Base-by-base conservation (phyloP, 2,797 vertebrate species). In the Mareca penelope region DNA sequence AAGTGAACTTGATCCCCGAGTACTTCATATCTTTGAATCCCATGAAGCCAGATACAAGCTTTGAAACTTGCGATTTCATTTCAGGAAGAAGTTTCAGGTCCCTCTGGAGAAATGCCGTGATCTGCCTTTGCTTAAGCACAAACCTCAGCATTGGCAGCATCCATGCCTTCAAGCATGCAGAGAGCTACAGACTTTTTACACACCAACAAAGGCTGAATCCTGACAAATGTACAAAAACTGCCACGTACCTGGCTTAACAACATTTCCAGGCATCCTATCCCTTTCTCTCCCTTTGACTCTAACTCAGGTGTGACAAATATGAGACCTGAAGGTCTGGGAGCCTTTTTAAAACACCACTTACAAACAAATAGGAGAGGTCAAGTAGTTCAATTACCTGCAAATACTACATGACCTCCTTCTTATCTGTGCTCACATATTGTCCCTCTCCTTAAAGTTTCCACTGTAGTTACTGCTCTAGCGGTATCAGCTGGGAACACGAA, bases 361-460 rank as follows among this genome's bases (percentile, higher is more conserved):
- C 52, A 82, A 93, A 82, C 65, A 82, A 79, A 59, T 0, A 10
- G 23, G 40, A 84, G 53, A 77, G 80, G 59, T 37, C 53, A 82
- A n/a, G 13, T 52, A 76, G 87, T 53, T 84, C 77, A 81, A 50
- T 53, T 67, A 80, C 39, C 69, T 50, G 37, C 33, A 79, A 93
- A 88, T 29, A 37, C 33, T 37, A 26, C 15, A 1, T 28, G 33
- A 81, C 67, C 55, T n/a, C 21, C 78, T 90, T 39, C 79, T 80
- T 76, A 68, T 70, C 90, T 73, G 1, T 6, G 8, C 1, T 3
- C 79, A 67, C 4, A 4, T 37, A 63, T 92, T 76, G 70, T 78
- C 48, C 31, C 19, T 52, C 73, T 60, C 82, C 61, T 81, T 67
- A 60, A 92, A 95, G 93, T 96, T 96, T 85, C 67, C 8, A 13